Evolutionary conservation across 2,113 vertebrate species (phyloP).

Genomic region (Chroicocephalus ridibundus): DNA sequence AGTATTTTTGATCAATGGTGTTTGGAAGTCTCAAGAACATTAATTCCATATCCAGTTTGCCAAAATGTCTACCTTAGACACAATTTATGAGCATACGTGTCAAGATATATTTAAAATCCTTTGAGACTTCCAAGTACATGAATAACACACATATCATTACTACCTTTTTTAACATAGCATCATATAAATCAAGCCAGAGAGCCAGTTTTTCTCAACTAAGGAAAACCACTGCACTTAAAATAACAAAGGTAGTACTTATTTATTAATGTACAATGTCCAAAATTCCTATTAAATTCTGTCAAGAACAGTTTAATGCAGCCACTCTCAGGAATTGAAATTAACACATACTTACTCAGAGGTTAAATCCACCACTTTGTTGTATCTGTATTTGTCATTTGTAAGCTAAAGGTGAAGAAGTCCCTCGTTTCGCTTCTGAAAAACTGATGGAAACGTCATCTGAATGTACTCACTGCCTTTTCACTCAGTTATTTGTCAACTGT

Average conservation of each 20-base stretch:
- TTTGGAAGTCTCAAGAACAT: conserved; percentile 54
- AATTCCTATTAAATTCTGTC: conserved; percentile 47
- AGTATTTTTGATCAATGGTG: conserved; percentile 49
- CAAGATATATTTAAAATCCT: conserved; percentile 49
- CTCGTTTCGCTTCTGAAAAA: not conserved
- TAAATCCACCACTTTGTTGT: not conserved
- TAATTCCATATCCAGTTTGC: conserved; percentile 44
- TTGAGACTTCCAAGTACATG: conserved; percentile 46
- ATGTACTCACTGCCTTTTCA: not conserved
- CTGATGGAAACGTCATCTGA: not conserved
- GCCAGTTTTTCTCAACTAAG: conserved; percentile 22
- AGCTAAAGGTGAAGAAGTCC: not conserved
- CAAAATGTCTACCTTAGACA: conserved; percentile 47
- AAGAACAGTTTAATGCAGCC: not conserved
- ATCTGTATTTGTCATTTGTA: not conserved
- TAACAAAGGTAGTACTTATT: conserved; percentile 50
- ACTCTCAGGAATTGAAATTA: conserved; percentile 8
- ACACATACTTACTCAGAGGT: not conserved
- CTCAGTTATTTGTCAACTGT: not conserved
- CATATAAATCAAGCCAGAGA: conserved; percentile 48
- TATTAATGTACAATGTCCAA: conserved; percentile 37
- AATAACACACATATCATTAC: conserved; percentile 49
- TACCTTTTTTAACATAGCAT: conserved; percentile 41
- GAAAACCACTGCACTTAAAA: conserved; percentile 58
- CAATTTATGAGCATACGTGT: conserved; percentile 51